Evolutionary conservation across 2,797 vertebrate species (phyloP).

Genomic region (Siniperca scherzeri): DNA sequence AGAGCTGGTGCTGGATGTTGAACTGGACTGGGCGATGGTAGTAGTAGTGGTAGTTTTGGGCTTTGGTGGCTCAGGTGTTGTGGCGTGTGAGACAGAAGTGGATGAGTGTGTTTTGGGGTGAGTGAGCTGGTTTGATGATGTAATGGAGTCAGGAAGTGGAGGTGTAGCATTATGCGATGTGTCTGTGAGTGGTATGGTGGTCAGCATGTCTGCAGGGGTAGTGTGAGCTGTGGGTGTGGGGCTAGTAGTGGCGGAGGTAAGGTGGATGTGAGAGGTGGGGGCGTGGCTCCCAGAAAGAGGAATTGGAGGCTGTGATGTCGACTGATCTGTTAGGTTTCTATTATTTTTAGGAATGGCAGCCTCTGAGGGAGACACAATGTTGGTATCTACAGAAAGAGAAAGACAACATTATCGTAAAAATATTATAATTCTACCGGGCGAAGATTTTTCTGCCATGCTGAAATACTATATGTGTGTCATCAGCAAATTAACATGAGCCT

Average conservation of each 20-base stretch:
- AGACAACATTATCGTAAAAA: neutral
- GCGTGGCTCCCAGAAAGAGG: conserved; percentile 7
- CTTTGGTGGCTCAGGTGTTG: neutral
- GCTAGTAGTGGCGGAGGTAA: neutral
- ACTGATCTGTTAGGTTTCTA: neutral
- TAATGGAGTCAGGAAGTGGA: neutral
- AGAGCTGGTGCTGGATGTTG: conserved; percentile 18
- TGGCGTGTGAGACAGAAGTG: conserved; percentile 1
- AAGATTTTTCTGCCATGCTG: neutral
- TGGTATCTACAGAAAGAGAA: conserved; percentile 48
- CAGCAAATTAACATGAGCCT: neutral
- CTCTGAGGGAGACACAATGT: neutral
- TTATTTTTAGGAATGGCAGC: neutral
- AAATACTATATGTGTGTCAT: neutral
- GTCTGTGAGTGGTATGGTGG: neutral
- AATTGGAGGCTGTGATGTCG: neutral
- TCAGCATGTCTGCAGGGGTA: neutral
- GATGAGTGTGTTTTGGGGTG: neutral
- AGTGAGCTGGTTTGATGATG: conserved; percentile 6
- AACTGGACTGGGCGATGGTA: neutral
- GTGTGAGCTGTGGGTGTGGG: neutral
- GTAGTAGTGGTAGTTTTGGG: neutral
- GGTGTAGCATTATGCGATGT: neutral
- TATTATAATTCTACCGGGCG: neutral
- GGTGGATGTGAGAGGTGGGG: neutral